phyloP scores from a whole-genome alignment of 2,113 vertebrate species.

The Notothenia coriiceps region DNA sequence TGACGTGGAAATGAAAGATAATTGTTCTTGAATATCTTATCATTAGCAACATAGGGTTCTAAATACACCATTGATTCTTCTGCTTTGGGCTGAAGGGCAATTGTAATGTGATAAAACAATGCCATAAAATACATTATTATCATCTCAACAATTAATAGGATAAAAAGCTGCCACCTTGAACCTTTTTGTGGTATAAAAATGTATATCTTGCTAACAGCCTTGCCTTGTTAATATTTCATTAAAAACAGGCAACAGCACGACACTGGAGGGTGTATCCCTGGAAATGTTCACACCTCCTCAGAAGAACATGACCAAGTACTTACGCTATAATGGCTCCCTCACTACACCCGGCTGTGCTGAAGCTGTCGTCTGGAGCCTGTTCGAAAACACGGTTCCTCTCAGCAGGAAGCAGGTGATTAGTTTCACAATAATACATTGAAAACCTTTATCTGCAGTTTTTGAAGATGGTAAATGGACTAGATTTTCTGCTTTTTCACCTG shows the following conservation, averaged over 20 bases:
- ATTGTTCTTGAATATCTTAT: conserved; percentile 12
- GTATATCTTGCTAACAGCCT: background rate
- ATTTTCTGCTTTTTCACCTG: background rate
- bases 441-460: background rate
- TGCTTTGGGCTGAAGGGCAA: conserved; percentile 32
- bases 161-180: conserved; percentile 20
- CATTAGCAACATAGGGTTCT: background rate
- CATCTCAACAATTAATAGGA: conserved; percentile 1
- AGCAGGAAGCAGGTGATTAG: conserved; percentile 82
- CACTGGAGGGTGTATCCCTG: conserved; percentile 65
- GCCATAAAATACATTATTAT: background rate
- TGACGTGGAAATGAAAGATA: background rate
- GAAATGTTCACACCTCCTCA: conserved; percentile 75
- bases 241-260: conserved; percentile 52
- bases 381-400: conserved; percentile 80
- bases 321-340: conserved; percentile 86
- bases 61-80: background rate
- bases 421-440: conserved; percentile 7
- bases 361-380: conserved; percentile 86
- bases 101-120: conserved; percentile 6
- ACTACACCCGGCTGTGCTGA: conserved; percentile 87
- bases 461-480: too few relatives aligned
- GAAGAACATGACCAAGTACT: conserved; percentile 68
- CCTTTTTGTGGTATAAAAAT: background rate
- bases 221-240: conserved; percentile 38